Evolutionary conservation across 2,888 invertebrate species (phyloP), one percentile per base, ranked within the genome.

Genomic region (Desoria tigrina): DNA sequence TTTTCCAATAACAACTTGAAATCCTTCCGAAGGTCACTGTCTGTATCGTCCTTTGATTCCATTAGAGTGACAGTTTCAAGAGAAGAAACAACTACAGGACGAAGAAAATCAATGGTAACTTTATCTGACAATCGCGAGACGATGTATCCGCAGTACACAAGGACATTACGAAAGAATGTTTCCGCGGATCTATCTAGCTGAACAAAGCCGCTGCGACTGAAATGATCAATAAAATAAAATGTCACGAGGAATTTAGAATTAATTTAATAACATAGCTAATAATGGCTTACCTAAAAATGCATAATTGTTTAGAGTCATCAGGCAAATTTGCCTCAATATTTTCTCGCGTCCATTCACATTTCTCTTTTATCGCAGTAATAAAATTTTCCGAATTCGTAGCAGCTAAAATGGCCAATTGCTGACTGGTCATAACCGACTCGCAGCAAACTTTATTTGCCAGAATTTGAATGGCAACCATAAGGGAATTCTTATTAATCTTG

Each of bases 401-500:
- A 1, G 62, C 63, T 3, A 73, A 26, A 24, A 65, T 67, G 7
- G 54, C 50, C 4, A 50, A 45, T 55, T 54, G 45, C n/a, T 60
- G 42, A n/a, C 28, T 42, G 1, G 70, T 49, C 3, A 67, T 24
- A 2, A 68, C 59, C 0, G 54, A 57, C 3, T 66, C 65, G 7
- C 24, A 61, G 42, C 65, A 67, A 42, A 73, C 49, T 42, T 73
- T 73, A 50, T 71, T 63, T 9, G 55, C 73, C 2, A 73, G 26
- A 18, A 71, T 59, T 14, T 66, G 62, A 42, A 73, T 56, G 2
- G 65, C 57, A 4, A 73, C 23, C 1, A 63, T 53, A 0, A 73
- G 64, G 37, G 63, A 61, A n/a, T 67, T 68, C 9, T 28, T 42
- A 7, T 11, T 18, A 23, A 24, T 51, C 24, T 24, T 16, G 23